A percentile compares a stretch with the other conserved stretches of the same genome.
Conservation (phyloP, 2,113 vertebrate species). For the Bos javanicus region DNA sequence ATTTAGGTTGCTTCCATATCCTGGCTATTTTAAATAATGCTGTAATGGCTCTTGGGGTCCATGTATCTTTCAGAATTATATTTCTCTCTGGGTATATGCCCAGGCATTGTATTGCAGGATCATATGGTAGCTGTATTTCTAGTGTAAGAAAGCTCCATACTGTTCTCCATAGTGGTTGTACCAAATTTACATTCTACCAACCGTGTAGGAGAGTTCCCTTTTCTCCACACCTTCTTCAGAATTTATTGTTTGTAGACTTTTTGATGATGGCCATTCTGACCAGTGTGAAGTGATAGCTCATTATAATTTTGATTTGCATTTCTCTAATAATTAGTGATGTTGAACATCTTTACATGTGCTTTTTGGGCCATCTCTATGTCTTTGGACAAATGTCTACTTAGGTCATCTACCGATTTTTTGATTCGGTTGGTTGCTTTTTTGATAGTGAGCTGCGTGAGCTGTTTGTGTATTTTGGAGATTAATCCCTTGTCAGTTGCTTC, state of each 20-base stretch:
- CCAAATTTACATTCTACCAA: background rate
- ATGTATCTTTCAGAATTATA: background rate
- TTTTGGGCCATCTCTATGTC: background rate
- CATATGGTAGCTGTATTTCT: background rate
- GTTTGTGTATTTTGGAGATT: background rate
- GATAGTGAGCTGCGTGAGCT: background rate
- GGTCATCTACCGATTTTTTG: background rate
- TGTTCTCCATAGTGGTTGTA: background rate
- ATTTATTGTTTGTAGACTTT: background rate
- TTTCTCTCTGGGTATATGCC: background rate
- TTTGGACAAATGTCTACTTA: background rate
- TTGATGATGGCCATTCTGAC: background rate
- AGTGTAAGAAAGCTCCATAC: background rate
- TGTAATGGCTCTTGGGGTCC: background rate
- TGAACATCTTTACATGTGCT: background rate
- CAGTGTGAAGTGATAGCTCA: background rate
- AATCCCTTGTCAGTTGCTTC: background rate
- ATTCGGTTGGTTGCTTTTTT: background rate
- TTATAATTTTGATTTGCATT: background rate
- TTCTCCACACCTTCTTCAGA: background rate
- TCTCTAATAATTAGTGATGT: background rate
- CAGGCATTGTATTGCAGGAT: background rate
- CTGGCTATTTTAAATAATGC: background rate
- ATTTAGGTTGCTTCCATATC: background rate
- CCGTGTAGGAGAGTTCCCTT: background rate